These are phyloP conservation scores for Hypomesus transpacificus DNA, from an alignment of 2,113 vertebrate species.

Conservation along the genomic window DNA sequence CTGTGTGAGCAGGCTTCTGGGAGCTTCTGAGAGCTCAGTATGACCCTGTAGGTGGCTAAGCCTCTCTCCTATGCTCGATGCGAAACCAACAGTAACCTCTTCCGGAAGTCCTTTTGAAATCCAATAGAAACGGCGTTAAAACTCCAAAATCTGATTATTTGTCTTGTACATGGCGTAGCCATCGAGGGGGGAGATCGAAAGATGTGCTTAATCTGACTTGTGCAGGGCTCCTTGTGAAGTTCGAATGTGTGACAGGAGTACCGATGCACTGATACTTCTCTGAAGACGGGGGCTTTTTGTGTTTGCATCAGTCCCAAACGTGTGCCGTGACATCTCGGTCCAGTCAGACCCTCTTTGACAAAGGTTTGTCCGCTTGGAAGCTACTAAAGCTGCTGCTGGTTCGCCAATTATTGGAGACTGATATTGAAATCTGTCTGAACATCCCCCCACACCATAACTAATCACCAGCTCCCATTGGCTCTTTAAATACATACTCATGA, in stretches of 20 bases:
- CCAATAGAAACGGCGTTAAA: slow-evolving; percentile 62
- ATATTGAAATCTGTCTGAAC: slow-evolving; percentile 37
- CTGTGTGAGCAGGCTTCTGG: slow-evolving; percentile 1
- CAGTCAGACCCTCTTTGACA: no score
- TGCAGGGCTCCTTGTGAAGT: slow-evolving; percentile 45
- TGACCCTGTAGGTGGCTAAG: slow-evolving; percentile 48
- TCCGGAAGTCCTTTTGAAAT: slow-evolving; percentile 60
- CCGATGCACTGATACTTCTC: no score
- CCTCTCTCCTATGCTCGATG: slow-evolving; percentile 48
- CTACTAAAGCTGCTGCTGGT: no score
- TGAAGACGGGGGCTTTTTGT: no score
- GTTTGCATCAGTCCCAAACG: no score
- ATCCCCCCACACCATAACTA: slow-evolving; percentile 36
- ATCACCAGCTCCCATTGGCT: slow-evolving; percentile 62
- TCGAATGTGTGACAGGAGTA: no score
- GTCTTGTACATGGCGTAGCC: slow-evolving; percentile 50
- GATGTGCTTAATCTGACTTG: slow-evolving; percentile 60
- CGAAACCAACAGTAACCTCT: slow-evolving; percentile 63
- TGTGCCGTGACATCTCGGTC: no score
- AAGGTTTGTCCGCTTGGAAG: no score
- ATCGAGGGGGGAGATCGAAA: slow-evolving; percentile 62
- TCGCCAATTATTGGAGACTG: not conserved
- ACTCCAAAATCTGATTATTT: slow-evolving; percentile 66
- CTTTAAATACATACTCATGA: slow-evolving; percentile 56
- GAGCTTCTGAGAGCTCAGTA: slow-evolving; percentile 22